Evolutionary conservation across 2,888 invertebrate genomes (phyloP), one percentile per base, ranked within the genome.

Genomic region (Atethmia centrago): DNA sequence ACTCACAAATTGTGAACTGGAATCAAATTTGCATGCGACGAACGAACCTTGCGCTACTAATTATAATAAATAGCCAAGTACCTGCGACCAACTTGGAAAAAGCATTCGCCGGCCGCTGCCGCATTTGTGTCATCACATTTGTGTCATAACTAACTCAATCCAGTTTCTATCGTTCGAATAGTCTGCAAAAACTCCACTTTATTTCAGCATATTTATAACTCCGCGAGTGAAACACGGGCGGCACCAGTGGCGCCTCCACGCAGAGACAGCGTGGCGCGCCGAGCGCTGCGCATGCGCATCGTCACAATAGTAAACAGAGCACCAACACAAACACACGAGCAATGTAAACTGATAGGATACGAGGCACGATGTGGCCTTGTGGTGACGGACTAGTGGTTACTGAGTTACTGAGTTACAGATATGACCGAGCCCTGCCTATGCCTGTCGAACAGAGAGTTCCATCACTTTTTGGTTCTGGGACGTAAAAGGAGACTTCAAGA

Each of bases 221-320:
- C 16, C n/a, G 42, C 76, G 68, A 77, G 69, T 55, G 66, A 77
- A 71, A 16, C 74, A 76, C 71, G 86, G 55, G 67, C 74, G 72
- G 61, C 62, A 71, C 69, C 45, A 75, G 42, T 51, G 42, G 63
- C 61, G 66, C 14, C 71, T 53, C 56, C 90, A 90, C 88, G 90
- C 87, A 69, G 85, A 89, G 90, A 89, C 89, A 59, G 90, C 87
- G 87, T 89, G 91, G 85, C 90, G 89, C 80, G 85, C 53, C 81
- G 82, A 68, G 80, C 82, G 74, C 68, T 74, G 74, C 73, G 53
- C 79, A 81, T 85, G 83, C 87, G 64, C 61, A 25, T 42, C 47
- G 49, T 55, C 42, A 49, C 61, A 31, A 42, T 70, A 81, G 58
- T 80, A 77, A 73, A 80, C 78, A 73, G n/a, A 53, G 51, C 14